Evolutionary conservation across 64 coral and sea anemone genomes (phyloP), one percentile per base, ranked within the genome.

Genomic region (Pachyseris speciosa): DNA sequence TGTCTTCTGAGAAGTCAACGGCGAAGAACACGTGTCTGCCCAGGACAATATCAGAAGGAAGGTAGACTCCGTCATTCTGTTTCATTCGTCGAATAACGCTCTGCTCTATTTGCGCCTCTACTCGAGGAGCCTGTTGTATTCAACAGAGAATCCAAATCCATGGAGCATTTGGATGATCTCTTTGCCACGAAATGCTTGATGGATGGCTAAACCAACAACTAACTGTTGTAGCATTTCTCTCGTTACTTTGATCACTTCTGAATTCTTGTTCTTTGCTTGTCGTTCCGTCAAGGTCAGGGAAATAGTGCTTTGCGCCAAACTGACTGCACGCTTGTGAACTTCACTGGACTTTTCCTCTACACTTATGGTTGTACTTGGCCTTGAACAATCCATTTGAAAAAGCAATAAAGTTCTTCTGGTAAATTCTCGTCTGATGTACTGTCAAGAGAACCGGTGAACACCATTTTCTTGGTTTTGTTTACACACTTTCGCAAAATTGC

Each of bases 181-280:
- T 51, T 88, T 88, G 85, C 69, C 74, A 34, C 49, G 44, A 30
- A 37, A 30, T 69, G 84, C 63, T 48, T 87, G 84, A 12, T 87
- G 84, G 20, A 87, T 59, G 29, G 65, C 84, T 48, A 72, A 45
- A 45, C 41, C 84, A 48, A 87, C 48, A 50, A 41, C 84, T 59
- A 87, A 47, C 33, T 87, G 67, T 52, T 72, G 41, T 37, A 37
- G 65, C 65, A 84, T 84, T 50, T 84, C 80, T 40, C 36, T 44
- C 57, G 80, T 66, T 22, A 84, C 28, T 31, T 67, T 70, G 27
- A 50, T 49, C 42, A 10, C 31, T n/a, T n/a, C n/a, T 48, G 66
- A 87, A 26, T 87, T 87, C 53, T 87, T 87, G 65, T 87, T 64
- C 13, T 52, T 38, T 45, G 22, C 11, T 34, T 74, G 71, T 19